These are phyloP conservation scores for Gymnopithys bicolor DNA, from an alignment of 2,797 vertebrate species.

Conservation along the genomic window DNA sequence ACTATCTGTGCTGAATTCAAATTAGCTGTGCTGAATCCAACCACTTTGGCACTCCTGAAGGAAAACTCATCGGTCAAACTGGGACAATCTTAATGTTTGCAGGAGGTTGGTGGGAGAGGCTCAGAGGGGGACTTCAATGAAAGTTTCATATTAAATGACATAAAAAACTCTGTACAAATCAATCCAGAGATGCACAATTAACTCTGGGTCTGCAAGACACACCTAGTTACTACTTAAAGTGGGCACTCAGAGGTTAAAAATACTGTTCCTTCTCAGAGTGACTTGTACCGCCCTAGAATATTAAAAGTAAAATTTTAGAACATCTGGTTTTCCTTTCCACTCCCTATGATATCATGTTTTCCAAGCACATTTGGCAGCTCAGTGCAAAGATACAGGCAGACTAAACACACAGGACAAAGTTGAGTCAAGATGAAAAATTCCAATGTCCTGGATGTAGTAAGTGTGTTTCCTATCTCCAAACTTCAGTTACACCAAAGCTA, in stretches of 20 bases:
- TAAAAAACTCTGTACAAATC: background rate
- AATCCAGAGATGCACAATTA: background rate
- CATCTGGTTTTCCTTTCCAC: slow-evolving; percentile 69
- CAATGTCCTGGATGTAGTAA: background rate
- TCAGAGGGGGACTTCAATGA: background rate
- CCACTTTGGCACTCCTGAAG: background rate
- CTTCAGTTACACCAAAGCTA: background rate
- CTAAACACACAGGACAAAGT: slow-evolving; percentile 38
- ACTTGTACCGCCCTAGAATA: background rate
- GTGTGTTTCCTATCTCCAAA: background rate
- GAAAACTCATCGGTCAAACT: background rate
- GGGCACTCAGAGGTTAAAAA: slow-evolving; percentile 1
- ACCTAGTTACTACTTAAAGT: background rate
- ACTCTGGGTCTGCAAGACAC: background rate
- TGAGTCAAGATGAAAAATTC: slow-evolving; percentile 49
- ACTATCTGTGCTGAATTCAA: background rate
- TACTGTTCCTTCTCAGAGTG: background rate
- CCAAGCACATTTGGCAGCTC: slow-evolving; percentile 59
- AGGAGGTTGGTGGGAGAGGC: background rate
- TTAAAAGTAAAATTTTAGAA: slow-evolving; percentile 29
- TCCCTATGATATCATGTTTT: slow-evolving; percentile 67
- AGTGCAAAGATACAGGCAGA: slow-evolving; percentile 56
- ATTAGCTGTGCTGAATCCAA: background rate
- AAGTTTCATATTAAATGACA: background rate
- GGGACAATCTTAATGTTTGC: background rate